These are phyloP conservation scores for Oryzias celebensis DNA, from an alignment of 2,113 vertebrate genomes.

Conservation along the genomic window DNA sequence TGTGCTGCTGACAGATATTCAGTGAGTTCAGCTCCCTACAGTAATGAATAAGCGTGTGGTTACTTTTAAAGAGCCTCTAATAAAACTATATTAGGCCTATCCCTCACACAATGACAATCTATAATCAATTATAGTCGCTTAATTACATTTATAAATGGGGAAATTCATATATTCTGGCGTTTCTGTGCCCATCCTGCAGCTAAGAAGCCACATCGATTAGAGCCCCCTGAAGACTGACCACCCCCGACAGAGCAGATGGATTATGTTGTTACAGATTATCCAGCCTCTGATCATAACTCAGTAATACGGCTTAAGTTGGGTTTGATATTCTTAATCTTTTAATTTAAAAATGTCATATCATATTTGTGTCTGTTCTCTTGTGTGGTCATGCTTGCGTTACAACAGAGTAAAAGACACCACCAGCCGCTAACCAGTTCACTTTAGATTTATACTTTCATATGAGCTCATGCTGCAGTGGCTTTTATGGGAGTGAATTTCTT, in stretches of 20 bases:
- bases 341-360: not conserved
- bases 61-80: conserved; percentile 6
- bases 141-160: not conserved
- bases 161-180: conserved; percentile 16
- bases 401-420: too few species aligned
- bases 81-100: not conserved
- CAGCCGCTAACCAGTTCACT: too few species aligned
- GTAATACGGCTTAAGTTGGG: conserved; percentile 29
- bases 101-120: not conserved
- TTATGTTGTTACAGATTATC: conserved; percentile 49
- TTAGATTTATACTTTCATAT: not conserved
- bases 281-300: conserved; percentile 20
- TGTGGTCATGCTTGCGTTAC: not conserved
- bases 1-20: conserved; percentile 39
- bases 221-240: conserved; percentile 29
- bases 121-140: not conserved
- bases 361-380: not conserved
- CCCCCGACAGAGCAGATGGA: conserved; percentile 34
- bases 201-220: conserved; percentile 35
- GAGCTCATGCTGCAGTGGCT: not conserved
- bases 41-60: conserved; percentile 25
- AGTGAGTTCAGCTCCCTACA: conserved; percentile 7
- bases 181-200: conserved; percentile 17
- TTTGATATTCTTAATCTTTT: conserved; percentile 40
- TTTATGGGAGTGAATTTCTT: not conserved